A percentile compares a stretch with the other conserved stretches of the same genome.
These are phyloP conservation scores for Planiliza haematocheilus DNA, from an alignment of 2,113 vertebrate species.

Conservation along the genomic window DNA sequence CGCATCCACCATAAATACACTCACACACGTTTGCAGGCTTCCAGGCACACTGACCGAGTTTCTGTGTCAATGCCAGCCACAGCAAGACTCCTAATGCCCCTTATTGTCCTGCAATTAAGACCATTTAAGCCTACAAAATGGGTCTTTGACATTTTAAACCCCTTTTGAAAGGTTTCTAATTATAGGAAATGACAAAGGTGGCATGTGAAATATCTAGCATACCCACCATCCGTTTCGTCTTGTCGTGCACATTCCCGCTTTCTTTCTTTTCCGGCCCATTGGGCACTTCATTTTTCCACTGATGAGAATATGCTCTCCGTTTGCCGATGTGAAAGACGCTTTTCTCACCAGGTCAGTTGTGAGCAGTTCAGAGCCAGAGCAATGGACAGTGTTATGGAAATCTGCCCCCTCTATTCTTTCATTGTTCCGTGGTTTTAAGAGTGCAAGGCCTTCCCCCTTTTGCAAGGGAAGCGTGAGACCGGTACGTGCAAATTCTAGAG, in stretches of 20 bases:
- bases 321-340: conserved; percentile 23
- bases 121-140: conserved; percentile 28
- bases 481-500: conserved; percentile 58
- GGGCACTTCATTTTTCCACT: conserved; percentile 1
- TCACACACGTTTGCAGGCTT: conserved; percentile 35
- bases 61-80: conserved; percentile 49
- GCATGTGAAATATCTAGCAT: conserved; percentile 4
- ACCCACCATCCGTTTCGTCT: conserved; percentile 4
- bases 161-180: conserved; percentile 47
- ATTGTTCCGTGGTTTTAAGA: conserved; percentile 69
- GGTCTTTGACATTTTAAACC: conserved; percentile 41
- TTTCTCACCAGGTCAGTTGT: conserved; percentile 60
- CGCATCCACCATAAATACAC: conserved; percentile 16
- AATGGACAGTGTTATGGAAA: conserved; percentile 75
- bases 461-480: conserved; percentile 47
- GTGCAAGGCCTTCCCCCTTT: conserved; percentile 33
- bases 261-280: conserved; percentile 9
- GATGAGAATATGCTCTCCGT: conserved; percentile 11
- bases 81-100: conserved; percentile 1
- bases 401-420: conserved; percentile 67
- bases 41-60: conserved; percentile 75
- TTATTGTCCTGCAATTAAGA: conserved; percentile 42
- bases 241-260: conserved; percentile 25
- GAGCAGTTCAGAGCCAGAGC: conserved; percentile 51
- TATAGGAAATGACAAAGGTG: conserved; percentile 35